phyloP scores from a whole-genome alignment of 53 echinoderm and acorn worm species.

The Antedon mediterranea region DNA sequence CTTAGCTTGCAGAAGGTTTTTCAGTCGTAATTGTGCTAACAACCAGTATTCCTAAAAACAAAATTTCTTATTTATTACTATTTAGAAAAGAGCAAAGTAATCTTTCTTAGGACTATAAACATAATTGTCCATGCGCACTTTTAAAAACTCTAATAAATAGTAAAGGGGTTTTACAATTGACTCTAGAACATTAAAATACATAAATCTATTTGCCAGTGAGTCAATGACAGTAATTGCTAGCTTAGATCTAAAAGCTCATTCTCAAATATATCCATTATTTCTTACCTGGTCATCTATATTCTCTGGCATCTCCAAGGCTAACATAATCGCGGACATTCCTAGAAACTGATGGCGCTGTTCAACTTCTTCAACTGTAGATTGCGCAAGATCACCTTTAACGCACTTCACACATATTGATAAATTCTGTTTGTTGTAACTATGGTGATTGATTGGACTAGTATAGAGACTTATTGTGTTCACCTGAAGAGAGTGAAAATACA shows the following conservation, averaged over 20 bases:
- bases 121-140: too few species aligned
- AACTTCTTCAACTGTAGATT: neutral
- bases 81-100: too few species aligned
- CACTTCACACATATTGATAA: slow-evolving; percentile 73
- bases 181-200: too few species aligned
- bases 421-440: neutral
- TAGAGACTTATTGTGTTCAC: slow-evolving; percentile 78
- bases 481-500: too few species aligned
- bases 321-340: slow-evolving; percentile 55
- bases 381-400: slow-evolving; percentile 15
- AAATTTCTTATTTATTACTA: too few species aligned
- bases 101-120: too few species aligned
- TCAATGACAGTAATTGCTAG: neutral
- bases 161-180: too few species aligned
- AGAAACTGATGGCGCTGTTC: slow-evolving; percentile 31
- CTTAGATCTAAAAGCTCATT: slow-evolving; percentile 5
- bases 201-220: neutral
- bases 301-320: slow-evolving; percentile 26
- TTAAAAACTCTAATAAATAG: too few species aligned
- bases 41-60: slow-evolving; percentile 6
- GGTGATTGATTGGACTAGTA: slow-evolving; percentile 11
- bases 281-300: slow-evolving; percentile 3
- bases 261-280: neutral
- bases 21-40: slow-evolving; percentile 11
- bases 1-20: slow-evolving; percentile 25